Base-by-base conservation (phyloP, 1,140 invertebrate genomes). In the Pachypeltis micranthus region DNA sequence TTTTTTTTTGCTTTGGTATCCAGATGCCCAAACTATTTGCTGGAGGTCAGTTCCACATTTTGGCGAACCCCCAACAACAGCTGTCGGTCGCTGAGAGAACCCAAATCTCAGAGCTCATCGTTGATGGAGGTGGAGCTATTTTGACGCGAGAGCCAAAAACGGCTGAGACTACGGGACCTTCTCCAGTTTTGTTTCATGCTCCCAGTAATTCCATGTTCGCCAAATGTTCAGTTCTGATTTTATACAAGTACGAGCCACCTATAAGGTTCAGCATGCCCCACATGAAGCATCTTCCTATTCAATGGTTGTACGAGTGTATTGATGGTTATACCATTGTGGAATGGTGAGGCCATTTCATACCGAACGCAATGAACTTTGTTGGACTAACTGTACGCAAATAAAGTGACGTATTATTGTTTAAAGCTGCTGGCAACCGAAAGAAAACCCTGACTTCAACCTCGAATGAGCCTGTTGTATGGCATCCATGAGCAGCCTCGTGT, bases 21-120 rank as follows among this genome's bases (percentile, higher is more conserved):
- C 47, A 51, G 47, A 51, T 14, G 21, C 47, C 47, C 47, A 51
- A 51, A 21, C 47, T 51, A 21, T 51, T 51, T 21, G 47, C 47
- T 21, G 47, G 47, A 10, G 47, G 47, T 10, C 47, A 51, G 47
- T 51, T 51, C 19, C 47, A 51, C 47, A 21, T 51, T 21, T 21
- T 51, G 10, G 12, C 47, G 23, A 51, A 51, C 47, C 12, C 4
- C 21, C 3, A 4, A 10, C 47, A 51, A 21, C 12, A 7, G 7
- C 7, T 39, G 34, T 10, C 10, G 4, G 3, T 14, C 4, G 47
- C 12, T 16, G 47, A 51, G 47, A 51, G 19, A 51, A 51, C 4
- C 19, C 4, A 10, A 51, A 10, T 51, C 10, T 4, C 23, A 4
- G 4, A 51, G 23, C 21, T 51, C 10, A 51, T 51, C 19, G 47